Conservation (phyloP, 2,113 vertebrate genomes). For the Cryptotis parvus region DNA sequence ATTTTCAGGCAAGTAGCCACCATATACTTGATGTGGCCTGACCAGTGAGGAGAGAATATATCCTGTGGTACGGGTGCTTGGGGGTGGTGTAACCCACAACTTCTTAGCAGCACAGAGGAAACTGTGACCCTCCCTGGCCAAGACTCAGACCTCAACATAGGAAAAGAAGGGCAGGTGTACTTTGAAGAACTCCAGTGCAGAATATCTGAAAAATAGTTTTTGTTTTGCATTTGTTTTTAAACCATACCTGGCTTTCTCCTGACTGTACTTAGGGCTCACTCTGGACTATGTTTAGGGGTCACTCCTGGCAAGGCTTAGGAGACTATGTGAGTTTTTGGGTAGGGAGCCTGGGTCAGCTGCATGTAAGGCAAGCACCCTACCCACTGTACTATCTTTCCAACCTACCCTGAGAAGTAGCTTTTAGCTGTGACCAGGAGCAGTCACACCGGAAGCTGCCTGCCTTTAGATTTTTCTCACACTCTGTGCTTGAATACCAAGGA, state of each 20-base stretch:
- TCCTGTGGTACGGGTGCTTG: background rate
- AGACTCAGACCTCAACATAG: background rate
- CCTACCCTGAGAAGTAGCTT: background rate
- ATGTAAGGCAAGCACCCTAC: too few relatives aligned
- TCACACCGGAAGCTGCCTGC: background rate
- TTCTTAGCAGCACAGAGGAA: constrained; percentile 21
- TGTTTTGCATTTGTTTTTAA: background rate
- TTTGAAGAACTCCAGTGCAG: background rate
- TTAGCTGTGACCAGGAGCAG: background rate
- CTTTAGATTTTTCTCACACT: constrained; percentile 7
- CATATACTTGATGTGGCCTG: background rate
- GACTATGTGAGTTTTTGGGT: too few relatives aligned
- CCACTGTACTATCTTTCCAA: too few relatives aligned
- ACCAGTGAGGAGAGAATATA: background rate
- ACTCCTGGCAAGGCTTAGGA: too few relatives aligned
- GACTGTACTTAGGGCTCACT: too few relatives aligned
- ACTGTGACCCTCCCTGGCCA: background rate
- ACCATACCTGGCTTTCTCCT: too few relatives aligned
- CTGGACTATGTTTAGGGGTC: too few relatives aligned
- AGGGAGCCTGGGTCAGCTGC: too few relatives aligned
- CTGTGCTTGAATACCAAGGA: background rate
- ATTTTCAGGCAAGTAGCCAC: background rate
- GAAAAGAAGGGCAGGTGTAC: background rate
- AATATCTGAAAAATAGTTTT: background rate
- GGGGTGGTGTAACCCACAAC: constrained; percentile 14